These are phyloP conservation scores for Sturnus vulgaris DNA, from an alignment of 2,113 vertebrate genomes.

Conservation along the genomic window DNA sequence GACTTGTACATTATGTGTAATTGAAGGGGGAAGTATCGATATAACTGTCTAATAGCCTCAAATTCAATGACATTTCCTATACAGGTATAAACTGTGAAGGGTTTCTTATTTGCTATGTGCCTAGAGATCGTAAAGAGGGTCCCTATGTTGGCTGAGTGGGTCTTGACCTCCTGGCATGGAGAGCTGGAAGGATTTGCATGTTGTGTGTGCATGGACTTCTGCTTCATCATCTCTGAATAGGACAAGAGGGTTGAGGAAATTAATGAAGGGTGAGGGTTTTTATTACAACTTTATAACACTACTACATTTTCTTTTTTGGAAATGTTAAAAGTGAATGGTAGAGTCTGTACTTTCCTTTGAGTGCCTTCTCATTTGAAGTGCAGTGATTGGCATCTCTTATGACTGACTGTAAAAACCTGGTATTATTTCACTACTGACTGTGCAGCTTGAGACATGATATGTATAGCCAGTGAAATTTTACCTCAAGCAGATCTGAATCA, in stretches of 20 bases:
- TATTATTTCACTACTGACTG: neutral
- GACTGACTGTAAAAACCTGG: neutral
- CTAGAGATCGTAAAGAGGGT: neutral
- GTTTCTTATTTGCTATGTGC: neutral
- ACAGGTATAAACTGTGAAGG: neutral
- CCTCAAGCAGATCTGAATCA: neutral
- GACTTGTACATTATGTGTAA: neutral
- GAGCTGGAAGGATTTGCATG: neutral
- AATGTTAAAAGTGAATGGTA: neutral
- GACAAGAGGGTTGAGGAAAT: neutral
- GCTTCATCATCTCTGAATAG: neutral
- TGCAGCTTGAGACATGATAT: neutral
- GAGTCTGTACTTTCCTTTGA: neutral
- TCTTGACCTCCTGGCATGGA: neutral
- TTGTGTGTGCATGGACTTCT: neutral
- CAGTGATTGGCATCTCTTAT: neutral
- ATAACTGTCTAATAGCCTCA: neutral
- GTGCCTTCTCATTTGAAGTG: neutral
- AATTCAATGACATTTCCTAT: neutral
- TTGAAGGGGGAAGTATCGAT: neutral
- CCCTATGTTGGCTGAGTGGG: neutral
- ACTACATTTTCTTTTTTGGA: neutral
- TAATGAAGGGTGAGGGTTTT: rapidly evolving
- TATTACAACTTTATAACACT: neutral
- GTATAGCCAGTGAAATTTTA: neutral